Evolutionary conservation across 2,797 vertebrate species (phyloP).

Genomic region (Sebastes trivittatus): DNA sequence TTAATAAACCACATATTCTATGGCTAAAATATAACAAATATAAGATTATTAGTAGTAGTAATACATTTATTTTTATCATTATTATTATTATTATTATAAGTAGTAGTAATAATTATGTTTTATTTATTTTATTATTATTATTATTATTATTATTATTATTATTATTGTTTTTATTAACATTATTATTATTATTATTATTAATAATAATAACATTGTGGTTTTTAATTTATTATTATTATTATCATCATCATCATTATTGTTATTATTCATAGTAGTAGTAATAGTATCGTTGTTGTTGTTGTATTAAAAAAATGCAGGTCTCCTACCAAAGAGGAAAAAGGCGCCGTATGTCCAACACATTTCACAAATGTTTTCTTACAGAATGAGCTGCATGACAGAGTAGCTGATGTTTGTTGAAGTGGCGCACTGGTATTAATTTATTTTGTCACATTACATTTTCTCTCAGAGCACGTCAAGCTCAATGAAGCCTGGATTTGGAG

Average conservation of each 20-base stretch:
- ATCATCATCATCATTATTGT: background rate
- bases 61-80: background rate
- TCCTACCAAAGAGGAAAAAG: background rate
- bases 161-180: background rate
- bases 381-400: constrained; percentile 11
- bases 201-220: background rate
- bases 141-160: background rate
- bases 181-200: background rate
- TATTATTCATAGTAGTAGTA: background rate
- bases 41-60: background rate
- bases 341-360: background rate
- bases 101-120: background rate
- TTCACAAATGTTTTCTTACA: constrained; percentile 28
- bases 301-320: background rate
- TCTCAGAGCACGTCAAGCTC: constrained; percentile 43
- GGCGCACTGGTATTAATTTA: constrained; percentile 69
- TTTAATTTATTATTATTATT: background rate
- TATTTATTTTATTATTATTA: background rate
- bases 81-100: background rate
- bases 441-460: constrained; percentile 78
- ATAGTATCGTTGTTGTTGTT: background rate
- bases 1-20: background rate
- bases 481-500: constrained; percentile 43
- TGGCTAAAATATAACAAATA: background rate
- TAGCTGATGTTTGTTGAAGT: constrained; percentile 33